A percentile compares a stretch with the other conserved stretches of the same genome.
Conservation (phyloP, 2,888 invertebrate species). For the Drosophila basisetae region DNA sequence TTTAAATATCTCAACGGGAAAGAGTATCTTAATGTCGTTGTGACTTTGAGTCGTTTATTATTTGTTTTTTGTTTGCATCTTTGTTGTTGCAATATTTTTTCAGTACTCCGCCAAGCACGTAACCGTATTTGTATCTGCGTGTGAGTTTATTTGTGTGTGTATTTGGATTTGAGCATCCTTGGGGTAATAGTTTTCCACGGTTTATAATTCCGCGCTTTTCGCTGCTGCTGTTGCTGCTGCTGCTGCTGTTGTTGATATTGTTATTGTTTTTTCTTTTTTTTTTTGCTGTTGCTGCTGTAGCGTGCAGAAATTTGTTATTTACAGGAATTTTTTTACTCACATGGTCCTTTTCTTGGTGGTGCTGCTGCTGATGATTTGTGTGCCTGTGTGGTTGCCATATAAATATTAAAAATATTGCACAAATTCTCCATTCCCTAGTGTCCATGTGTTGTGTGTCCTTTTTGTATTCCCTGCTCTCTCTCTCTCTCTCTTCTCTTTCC, state of each 20-base stretch:
- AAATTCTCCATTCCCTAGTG: constrained; percentile 66
- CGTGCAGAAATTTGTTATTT: constrained; percentile 74
- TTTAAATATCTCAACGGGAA: neutral
- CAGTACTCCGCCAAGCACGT: constrained; percentile 73
- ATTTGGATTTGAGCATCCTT: constrained; percentile 79
- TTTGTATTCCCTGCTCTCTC: constrained; percentile 22
- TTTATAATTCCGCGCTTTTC: constrained; percentile 76
- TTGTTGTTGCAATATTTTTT: constrained; percentile 71
- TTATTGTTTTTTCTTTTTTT: constrained; percentile 17
- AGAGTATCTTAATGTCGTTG: constrained; percentile 36
- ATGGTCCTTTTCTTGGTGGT: constrained; percentile 51
- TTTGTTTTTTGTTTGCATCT: constrained; percentile 32
- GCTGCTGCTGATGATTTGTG: constrained; percentile 76
- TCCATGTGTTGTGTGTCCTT: constrained; percentile 45
- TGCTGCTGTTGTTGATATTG: constrained; percentile 11
- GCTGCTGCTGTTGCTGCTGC: constrained; percentile 20
- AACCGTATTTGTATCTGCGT: constrained; percentile 63
- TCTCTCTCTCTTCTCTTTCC: neutral
- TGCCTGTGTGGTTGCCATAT: constrained; percentile 77
- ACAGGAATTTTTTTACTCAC: constrained; percentile 66
- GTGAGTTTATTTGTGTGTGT: constrained; percentile 21
- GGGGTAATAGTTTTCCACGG: constrained; percentile 81
- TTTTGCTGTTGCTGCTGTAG: constrained; percentile 27
- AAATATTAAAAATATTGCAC: constrained; percentile 80
- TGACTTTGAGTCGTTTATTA: neutral